phyloP scores from a whole-genome alignment of 2,888 invertebrate species.

The Tipula confusa region DNA sequence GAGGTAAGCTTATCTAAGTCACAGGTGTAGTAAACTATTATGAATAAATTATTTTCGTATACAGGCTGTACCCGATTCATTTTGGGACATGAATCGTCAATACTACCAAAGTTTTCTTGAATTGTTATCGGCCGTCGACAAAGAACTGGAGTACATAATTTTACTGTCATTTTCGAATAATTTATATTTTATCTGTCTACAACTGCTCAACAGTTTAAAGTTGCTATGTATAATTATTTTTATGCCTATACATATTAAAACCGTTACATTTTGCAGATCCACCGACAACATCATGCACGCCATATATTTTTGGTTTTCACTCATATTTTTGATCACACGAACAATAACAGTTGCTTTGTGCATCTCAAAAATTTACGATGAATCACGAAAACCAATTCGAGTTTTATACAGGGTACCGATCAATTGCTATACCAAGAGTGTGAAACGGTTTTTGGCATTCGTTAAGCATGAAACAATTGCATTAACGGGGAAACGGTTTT shows the following conservation, averaged over 20 bases:
- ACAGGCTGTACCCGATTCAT: slow-evolving; percentile 56
- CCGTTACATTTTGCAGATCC: slow-evolving; percentile 41
- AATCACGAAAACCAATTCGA: slow-evolving; percentile 50
- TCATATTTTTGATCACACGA: slow-evolving; percentile 50
- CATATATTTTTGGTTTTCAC: slow-evolving; percentile 52
- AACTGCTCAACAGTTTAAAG: slow-evolving; percentile 63
- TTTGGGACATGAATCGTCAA: slow-evolving; percentile 60
- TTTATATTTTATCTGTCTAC: slow-evolving; percentile 66
- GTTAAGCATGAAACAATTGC: slow-evolving; percentile 52
- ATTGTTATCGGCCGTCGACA: slow-evolving; percentile 56
- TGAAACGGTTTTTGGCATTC: slow-evolving; percentile 51
- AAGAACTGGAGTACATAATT: slow-evolving; percentile 56
- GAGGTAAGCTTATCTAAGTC: slow-evolving; percentile 39
- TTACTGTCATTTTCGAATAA: slow-evolving; percentile 62
- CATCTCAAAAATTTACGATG: slow-evolving; percentile 52
- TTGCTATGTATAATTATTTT: slow-evolving; percentile 50
- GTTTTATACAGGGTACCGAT: slow-evolving; percentile 51
- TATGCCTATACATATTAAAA: too few relatives aligned
- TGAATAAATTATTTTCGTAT: too few relatives aligned
- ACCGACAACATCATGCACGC: slow-evolving; percentile 46
- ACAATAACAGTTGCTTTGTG: slow-evolving; percentile 51
- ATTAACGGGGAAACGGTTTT: slow-evolving; percentile 56
- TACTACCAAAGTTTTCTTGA: slow-evolving; percentile 59
- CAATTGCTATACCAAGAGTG: slow-evolving; percentile 51
- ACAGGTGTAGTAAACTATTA: too few relatives aligned